Percentiles rank a stretch among this genome's conserved stretches.
These are phyloP conservation scores for Sula dactylatra DNA, from an alignment of 2,113 vertebrate genomes.

Conservation along the genomic window DNA sequence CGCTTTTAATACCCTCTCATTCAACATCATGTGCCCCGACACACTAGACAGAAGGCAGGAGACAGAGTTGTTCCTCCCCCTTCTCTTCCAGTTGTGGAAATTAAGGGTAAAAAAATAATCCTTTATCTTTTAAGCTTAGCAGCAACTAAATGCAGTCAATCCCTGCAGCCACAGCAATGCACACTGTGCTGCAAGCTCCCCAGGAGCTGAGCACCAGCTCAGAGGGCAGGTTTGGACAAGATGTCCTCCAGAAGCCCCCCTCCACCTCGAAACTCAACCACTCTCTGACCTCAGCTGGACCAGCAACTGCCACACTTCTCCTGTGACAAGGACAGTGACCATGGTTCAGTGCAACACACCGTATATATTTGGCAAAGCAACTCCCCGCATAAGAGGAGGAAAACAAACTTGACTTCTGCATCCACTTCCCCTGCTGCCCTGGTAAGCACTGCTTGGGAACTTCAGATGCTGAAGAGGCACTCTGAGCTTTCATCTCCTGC, in stretches of 20 bases:
- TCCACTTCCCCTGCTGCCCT: background rate
- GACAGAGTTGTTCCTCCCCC: background rate
- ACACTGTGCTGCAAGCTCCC: background rate
- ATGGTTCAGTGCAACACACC: accelerated
- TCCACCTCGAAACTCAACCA: background rate
- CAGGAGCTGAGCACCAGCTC: background rate
- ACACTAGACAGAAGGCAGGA: background rate
- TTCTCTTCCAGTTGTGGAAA: background rate
- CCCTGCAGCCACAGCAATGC: background rate
- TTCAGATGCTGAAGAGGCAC: background rate
- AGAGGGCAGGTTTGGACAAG: background rate
- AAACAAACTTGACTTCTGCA: background rate
- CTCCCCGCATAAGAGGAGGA: accelerated
- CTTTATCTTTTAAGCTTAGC: background rate
- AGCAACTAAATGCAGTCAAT: background rate
- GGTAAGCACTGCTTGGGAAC: background rate
- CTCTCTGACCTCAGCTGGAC: background rate
- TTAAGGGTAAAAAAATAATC: background rate
- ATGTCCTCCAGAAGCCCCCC: background rate
- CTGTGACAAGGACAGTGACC: background rate
- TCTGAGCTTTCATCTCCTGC: background rate
- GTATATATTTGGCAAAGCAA: accelerated
- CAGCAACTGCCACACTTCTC: background rate
- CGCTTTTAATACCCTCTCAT: background rate
- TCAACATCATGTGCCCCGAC: background rate